Percentiles rank a stretch among this genome's conserved stretches.
Evolutionary conservation across 2,797 vertebrate species (phyloP).

Genomic region (Sardinella longiceps): DNA sequence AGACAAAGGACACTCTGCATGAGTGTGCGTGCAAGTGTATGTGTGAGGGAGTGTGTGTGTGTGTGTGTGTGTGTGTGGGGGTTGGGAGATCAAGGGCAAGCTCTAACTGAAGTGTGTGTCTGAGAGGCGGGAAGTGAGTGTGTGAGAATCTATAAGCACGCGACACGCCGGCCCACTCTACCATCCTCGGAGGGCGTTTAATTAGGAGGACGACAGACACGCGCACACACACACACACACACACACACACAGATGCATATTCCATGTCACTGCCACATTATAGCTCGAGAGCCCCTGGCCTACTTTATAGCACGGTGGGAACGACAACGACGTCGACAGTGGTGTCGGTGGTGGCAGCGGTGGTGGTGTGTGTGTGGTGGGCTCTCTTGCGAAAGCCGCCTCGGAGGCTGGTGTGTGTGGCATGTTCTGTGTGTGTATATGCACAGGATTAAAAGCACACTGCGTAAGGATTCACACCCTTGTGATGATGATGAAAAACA

Average conservation of each 20-base stretch:
- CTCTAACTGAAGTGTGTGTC: neutral
- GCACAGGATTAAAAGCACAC: neutral
- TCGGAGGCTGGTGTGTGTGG: neutral
- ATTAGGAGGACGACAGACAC: no score
- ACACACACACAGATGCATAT: neutral
- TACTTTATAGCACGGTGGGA: neutral
- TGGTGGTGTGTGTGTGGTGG: neutral
- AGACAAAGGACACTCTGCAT: neutral
- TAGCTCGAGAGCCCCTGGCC: slow-evolving; percentile 5
- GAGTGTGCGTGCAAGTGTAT: neutral
- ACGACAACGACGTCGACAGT: no score
- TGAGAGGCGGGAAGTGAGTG: neutral
- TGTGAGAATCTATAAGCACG: slow-evolving; percentile 4
- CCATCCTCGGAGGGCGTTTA: neutral
- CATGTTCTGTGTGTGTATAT: no score
- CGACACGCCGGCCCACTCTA: neutral
- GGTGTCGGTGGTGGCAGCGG: neutral
- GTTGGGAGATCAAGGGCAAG: neutral
- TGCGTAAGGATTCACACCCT: neutral
- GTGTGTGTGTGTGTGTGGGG: neutral
- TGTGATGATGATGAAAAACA: neutral
- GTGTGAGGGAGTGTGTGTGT: neutral
- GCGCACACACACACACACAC: neutral
- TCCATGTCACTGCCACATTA: slow-evolving; percentile 9
- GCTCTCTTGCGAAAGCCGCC: neutral